Conservation (phyloP, 1,140 invertebrate genomes). For the Bombus sibiricus region DNA sequence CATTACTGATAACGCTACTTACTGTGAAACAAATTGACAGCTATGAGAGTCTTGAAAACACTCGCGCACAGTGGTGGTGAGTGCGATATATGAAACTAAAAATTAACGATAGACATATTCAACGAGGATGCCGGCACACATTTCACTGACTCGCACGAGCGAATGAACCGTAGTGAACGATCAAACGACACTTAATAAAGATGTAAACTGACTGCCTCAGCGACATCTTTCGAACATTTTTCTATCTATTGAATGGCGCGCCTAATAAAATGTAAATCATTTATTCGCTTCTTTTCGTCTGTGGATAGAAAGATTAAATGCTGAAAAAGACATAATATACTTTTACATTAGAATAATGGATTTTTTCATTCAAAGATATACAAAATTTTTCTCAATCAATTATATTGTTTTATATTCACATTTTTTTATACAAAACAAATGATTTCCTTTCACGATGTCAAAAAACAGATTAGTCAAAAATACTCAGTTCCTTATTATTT, state of each 20-base stretch:
- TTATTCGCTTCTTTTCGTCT: no score
- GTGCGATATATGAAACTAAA: slow-evolving; percentile 29
- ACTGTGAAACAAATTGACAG: slow-evolving; percentile 40
- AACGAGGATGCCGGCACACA: slow-evolving; percentile 14
- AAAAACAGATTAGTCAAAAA: slow-evolving; percentile 48
- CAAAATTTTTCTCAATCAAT: slow-evolving; percentile 11
- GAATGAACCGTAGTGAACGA: slow-evolving; percentile 20
- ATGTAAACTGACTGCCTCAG: background rate
- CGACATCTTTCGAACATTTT: slow-evolving; percentile 4
- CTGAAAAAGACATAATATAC: background rate
- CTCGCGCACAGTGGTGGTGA: slow-evolving; percentile 7
- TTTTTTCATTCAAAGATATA: background rate
- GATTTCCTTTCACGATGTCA: slow-evolving; percentile 26
- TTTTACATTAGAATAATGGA: background rate
- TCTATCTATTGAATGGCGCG: background rate
- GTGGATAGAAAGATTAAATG: background rate
- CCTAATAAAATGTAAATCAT: background rate
- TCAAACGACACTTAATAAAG: background rate
- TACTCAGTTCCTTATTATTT: slow-evolving; percentile 34
- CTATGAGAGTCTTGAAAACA: background rate
- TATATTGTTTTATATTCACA: slow-evolving; percentile 50
- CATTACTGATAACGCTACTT: slow-evolving; percentile 17
- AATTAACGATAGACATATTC: slow-evolving; percentile 52
- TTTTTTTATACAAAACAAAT: slow-evolving; percentile 55
- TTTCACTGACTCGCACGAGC: slow-evolving; percentile 41